These are phyloP conservation scores for Mesorhabditis spiculigera DNA, from an alignment of 2,888 invertebrate genomes.

Conservation along the genomic window DNA sequence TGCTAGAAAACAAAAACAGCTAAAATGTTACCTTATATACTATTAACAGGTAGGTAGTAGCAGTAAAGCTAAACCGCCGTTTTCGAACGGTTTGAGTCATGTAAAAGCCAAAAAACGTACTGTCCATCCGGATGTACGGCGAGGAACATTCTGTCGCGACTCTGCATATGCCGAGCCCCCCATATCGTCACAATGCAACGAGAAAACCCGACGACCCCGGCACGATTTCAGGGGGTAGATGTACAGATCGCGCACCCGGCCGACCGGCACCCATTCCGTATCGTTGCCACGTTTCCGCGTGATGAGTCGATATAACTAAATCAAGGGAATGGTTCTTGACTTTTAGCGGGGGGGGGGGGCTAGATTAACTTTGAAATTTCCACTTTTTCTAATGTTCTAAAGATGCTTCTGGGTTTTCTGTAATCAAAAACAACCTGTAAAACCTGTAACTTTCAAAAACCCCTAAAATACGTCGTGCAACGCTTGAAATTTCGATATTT, in stretches of 20 bases:
- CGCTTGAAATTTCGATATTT: no score
- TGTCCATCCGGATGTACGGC: background rate
- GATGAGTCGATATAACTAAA: constrained; percentile 15
- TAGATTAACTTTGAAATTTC: background rate
- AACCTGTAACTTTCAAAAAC: no score
- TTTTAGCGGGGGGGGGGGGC: no score
- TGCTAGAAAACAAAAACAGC: no score
- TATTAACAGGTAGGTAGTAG: no score
- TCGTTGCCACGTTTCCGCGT: constrained; percentile 12
- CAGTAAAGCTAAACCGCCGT: no score
- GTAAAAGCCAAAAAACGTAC: background rate
- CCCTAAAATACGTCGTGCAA: no score
- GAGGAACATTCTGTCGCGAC: constrained; percentile 4
- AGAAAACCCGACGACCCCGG: constrained; percentile 19
- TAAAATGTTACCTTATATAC: no score
- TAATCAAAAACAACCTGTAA: no score
- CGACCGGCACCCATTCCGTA: constrained; percentile 34
- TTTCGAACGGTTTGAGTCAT: no score
- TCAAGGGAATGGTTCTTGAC: background rate
- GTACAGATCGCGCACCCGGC: constrained; percentile 32
- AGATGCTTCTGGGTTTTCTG: background rate
- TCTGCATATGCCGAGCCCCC: background rate
- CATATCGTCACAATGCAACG: background rate
- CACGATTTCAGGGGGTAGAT: constrained; percentile 47
- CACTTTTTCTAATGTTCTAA: background rate